These are phyloP conservation scores for Lepus timidus DNA, from an alignment of 2,113 vertebrate species.

Conservation along the genomic window DNA sequence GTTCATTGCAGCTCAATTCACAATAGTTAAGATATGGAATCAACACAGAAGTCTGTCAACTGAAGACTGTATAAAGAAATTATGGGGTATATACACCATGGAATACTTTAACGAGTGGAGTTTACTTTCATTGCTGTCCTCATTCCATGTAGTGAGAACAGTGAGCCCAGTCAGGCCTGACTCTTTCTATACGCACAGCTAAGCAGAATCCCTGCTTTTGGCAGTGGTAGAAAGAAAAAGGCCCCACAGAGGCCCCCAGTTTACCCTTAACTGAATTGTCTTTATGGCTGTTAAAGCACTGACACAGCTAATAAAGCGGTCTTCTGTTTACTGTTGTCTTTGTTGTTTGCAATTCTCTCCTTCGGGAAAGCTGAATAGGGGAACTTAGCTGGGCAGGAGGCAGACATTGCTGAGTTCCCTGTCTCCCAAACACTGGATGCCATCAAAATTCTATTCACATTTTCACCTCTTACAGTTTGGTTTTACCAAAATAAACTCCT, in stretches of 20 bases:
- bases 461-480: background rate
- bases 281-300: background rate
- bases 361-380: background rate
- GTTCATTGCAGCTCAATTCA: no score
- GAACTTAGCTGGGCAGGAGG: background rate
- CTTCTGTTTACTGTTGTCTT: background rate
- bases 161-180: background rate
- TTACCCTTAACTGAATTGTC: background rate
- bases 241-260: background rate
- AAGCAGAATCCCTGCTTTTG: background rate
- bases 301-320: background rate
- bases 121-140: background rate
- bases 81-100: no score
- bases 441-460: background rate
- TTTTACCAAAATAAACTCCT: background rate
- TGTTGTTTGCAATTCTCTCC: background rate
- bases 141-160: background rate
- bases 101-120: no score
- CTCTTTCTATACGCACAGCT: fast-evolving
- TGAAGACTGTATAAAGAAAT: no score
- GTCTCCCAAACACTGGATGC: background rate
- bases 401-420: background rate
- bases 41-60: no score
- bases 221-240: background rate
- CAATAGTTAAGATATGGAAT: no score